phyloP scores from a whole-genome alignment of 2,888 invertebrate genomes.

The Plebejus argus region DNA sequence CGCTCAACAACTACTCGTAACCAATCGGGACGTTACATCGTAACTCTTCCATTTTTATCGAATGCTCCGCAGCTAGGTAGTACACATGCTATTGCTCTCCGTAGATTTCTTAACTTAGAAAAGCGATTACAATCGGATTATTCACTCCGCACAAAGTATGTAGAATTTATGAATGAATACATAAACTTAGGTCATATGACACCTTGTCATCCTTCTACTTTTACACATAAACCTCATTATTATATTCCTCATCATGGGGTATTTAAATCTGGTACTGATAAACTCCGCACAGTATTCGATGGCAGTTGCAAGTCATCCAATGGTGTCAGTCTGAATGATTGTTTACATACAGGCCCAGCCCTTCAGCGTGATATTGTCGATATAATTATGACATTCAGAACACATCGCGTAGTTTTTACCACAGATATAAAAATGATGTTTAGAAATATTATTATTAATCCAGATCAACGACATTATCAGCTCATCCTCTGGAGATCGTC shows the following conservation, averaged over 20 bases:
- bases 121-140: no score
- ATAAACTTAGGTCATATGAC: neutral
- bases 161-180: neutral
- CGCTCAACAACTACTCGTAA: no score
- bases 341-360: conserved; percentile 25
- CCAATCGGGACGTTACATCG: no score
- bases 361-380: conserved; percentile 16
- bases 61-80: no score
- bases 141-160: no score
- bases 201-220: neutral
- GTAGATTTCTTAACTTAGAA: no score
- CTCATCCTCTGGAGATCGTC: conserved; percentile 33
- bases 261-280: no score
- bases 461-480: conserved; percentile 34
- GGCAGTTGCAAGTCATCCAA: conserved; percentile 25
- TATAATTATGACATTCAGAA: conserved; percentile 9
- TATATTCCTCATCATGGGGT: neutral
- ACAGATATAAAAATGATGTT: conserved; percentile 36
- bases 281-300: conserved; percentile 25
- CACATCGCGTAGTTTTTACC: no score
- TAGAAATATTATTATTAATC: conserved; percentile 31
- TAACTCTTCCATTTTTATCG: no score
- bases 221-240: neutral
- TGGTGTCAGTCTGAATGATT: conserved; percentile 24
- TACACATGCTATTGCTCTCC: no score